Evolutionary conservation across 2,888 invertebrate species (phyloP).

Genomic region (Kuschelorhynchus macadamiae): DNA sequence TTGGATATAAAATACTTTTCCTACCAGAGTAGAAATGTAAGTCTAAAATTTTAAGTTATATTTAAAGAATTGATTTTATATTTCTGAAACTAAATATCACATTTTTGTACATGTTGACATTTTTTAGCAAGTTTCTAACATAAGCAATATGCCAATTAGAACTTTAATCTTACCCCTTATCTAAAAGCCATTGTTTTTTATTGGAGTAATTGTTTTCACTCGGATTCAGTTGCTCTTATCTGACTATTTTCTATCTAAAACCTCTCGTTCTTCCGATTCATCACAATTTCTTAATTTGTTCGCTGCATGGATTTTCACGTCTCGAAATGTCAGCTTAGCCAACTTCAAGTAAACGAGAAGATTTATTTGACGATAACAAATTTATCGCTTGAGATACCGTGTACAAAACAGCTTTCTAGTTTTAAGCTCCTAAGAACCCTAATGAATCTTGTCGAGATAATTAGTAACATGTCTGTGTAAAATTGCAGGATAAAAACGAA

Average conservation of each 20-base stretch:
- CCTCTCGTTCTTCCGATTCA: neutral
- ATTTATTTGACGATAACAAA: conserved; percentile 28
- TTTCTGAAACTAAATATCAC: too few species aligned
- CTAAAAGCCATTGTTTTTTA: too few species aligned
- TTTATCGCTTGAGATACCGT: conserved; percentile 11
- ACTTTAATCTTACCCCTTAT: too few species aligned
- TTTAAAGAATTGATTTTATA: too few species aligned
- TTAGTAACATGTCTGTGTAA: conserved; percentile 23
- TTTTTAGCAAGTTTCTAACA: too few species aligned
- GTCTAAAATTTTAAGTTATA: too few species aligned
- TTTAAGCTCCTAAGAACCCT: conserved; percentile 14
- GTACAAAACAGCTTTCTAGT: conserved; percentile 8
- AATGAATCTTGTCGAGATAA: conserved; percentile 21
- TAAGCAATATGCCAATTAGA: too few species aligned
- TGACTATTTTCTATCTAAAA: conserved; percentile 5
- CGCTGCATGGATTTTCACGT: conserved; percentile 18
- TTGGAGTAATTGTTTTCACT: too few species aligned
- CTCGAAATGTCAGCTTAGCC: conserved; percentile 29
- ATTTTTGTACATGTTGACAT: too few species aligned
- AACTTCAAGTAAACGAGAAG: conserved; percentile 14
- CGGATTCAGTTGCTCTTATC: too few species aligned
- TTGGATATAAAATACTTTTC: too few species aligned
- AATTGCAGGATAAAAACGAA: neutral
- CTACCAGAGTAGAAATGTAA: too few species aligned
- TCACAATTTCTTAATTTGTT: conserved; percentile 22